Conservation (phyloP, 2,797 vertebrate species). For the Crax fasciolata region DNA sequence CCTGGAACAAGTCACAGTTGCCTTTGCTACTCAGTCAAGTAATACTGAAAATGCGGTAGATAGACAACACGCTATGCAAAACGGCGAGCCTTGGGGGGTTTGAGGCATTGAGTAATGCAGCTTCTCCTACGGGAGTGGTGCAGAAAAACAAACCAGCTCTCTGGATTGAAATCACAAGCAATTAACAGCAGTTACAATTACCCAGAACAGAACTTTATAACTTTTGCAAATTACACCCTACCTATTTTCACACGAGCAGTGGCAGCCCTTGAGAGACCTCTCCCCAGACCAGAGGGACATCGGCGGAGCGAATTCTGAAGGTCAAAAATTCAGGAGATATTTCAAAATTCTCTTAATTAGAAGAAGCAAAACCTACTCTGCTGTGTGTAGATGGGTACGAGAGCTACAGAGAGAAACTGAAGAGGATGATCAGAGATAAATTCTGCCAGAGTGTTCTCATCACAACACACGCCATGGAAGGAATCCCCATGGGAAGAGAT, state of each 20-base stretch:
- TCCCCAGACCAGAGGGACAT: background rate
- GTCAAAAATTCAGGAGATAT: slow-evolving; percentile 31
- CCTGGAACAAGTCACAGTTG: background rate
- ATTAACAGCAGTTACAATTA: slow-evolving; percentile 56
- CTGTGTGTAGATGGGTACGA: background rate
- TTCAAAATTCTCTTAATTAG: slow-evolving; percentile 44
- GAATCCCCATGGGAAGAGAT: background rate
- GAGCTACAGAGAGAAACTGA: background rate
- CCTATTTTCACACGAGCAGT: slow-evolving; percentile 42
- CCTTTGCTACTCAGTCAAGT: slow-evolving; percentile 12
- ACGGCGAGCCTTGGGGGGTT: background rate
- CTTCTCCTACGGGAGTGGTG: slow-evolving; percentile 1
- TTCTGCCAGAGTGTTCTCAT: background rate
- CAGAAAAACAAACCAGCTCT: slow-evolving; percentile 64
- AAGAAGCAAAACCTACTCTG: slow-evolving; percentile 8
- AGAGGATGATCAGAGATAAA: background rate
- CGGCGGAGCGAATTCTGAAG: background rate
- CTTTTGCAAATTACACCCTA: slow-evolving; percentile 45
- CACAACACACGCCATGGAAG: accelerated
- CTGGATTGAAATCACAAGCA: slow-evolving; percentile 58
- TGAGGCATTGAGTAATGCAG: slow-evolving; percentile 33
- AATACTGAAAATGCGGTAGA: background rate
- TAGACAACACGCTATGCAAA: slow-evolving; percentile 31
- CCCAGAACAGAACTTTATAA: slow-evolving; percentile 44
- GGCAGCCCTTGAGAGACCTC: background rate